phyloP scores from a whole-genome alignment of 2,113 vertebrate species.

The Thymallus thymallus region DNA sequence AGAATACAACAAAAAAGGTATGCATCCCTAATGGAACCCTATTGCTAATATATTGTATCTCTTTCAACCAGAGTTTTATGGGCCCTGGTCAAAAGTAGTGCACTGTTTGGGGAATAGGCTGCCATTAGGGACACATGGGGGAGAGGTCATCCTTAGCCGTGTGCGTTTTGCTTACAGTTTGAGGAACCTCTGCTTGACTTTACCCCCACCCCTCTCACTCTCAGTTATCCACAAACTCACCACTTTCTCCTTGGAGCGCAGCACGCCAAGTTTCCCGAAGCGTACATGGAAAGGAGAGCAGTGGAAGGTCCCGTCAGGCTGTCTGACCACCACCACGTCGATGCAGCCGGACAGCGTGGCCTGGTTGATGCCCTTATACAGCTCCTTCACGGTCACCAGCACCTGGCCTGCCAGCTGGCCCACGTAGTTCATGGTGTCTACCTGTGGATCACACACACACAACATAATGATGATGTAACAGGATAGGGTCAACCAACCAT shows the following conservation, averaged over 20 bases:
- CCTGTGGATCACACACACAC: constrained; percentile 59
- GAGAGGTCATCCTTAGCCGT: too few relatives aligned
- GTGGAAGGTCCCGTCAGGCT: constrained; percentile 89
- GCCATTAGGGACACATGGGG: too few relatives aligned
- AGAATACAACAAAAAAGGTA: too few relatives aligned
- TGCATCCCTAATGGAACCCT: not conserved
- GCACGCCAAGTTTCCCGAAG: constrained; percentile 94
- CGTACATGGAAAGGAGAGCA: constrained; percentile 97
- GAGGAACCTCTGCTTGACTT: too few relatives aligned
- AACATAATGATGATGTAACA: too few relatives aligned
- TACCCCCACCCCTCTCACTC: too few relatives aligned
- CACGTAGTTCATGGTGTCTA: constrained; percentile 97
- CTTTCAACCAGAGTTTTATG: too few relatives aligned
- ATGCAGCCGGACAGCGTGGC: constrained; percentile 97
- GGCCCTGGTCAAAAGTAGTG: too few relatives aligned
- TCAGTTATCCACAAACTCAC: constrained; percentile 69
- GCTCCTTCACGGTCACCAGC: constrained; percentile 93
- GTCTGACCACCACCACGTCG: constrained; percentile 92
- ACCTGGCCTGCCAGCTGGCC: constrained; percentile 96
- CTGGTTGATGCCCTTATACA: constrained; percentile 98
- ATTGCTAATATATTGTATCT: not conserved
- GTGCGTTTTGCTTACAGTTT: too few relatives aligned
- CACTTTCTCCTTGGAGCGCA: constrained; percentile 98
- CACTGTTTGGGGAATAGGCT: too few relatives aligned
- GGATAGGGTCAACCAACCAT: too few relatives aligned